Conservation (phyloP, 2,113 vertebrate species). For the Nansenia antarctica region DNA sequence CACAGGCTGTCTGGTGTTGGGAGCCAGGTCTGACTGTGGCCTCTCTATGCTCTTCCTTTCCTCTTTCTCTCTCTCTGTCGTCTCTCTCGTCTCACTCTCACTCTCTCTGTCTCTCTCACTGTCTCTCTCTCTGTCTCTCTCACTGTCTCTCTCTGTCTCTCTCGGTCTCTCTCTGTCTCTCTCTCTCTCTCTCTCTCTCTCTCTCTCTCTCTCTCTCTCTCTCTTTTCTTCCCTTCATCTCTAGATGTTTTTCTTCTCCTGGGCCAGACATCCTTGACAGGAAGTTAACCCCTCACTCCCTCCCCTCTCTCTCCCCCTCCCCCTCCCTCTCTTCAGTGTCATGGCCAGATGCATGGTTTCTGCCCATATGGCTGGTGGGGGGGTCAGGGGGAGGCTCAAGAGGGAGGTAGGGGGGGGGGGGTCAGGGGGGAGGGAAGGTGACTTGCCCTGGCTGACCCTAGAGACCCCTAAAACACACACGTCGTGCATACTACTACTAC, state of each 20-base stretch:
- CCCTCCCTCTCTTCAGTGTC: neutral
- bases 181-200: constrained; percentile 26
- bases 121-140: neutral
- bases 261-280: constrained; percentile 6
- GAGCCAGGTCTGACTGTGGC: too few relatives aligned
- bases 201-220: neutral
- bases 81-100: constrained; percentile 3
- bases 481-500: neutral
- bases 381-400: neutral
- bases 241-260: neutral
- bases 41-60: constrained; percentile 42
- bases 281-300: constrained; percentile 11
- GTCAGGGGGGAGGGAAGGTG: neutral
- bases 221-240: neutral
- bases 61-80: constrained; percentile 31
- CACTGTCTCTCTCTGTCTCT: neutral
- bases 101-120: constrained; percentile 46
- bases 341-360: neutral
- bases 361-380: neutral
- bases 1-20: too few relatives aligned
- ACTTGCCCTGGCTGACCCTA: constrained; percentile 4
- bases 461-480: constrained; percentile 39
- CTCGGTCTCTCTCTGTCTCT: too few relatives aligned
- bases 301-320: neutral
- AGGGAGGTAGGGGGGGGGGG: neutral